These are phyloP conservation scores for Vandiemenella viatica DNA, from an alignment of 2,888 invertebrate genomes.

Conservation along the genomic window DNA sequence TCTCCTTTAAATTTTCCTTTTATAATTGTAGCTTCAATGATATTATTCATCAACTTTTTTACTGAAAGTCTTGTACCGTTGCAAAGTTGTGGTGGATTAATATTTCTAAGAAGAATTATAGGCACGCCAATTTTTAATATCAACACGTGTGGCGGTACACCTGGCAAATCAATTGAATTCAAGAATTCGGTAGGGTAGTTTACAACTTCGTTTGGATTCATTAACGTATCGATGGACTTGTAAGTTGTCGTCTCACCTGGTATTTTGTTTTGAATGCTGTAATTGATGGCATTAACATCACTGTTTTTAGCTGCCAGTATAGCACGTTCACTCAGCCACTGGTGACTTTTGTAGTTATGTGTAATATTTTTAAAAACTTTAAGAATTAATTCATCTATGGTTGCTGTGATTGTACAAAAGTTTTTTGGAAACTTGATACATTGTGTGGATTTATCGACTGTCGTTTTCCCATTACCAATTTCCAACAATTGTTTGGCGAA, in stretches of 20 bases:
- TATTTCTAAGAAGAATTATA: slow-evolving; percentile 22
- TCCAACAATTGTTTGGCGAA: slow-evolving; percentile 7
- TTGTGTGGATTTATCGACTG: slow-evolving; percentile 7
- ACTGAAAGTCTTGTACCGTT: slow-evolving; percentile 18
- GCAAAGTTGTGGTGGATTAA: slow-evolving; percentile 21
- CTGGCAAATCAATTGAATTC: slow-evolving; percentile 20
- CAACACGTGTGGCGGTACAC: slow-evolving; percentile 20
- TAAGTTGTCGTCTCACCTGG: slow-evolving; percentile 2
- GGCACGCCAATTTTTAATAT: slow-evolving; percentile 20
- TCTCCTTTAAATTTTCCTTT: slow-evolving; percentile 18
- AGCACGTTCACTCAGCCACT: slow-evolving; percentile 7
- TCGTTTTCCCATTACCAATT: slow-evolving; percentile 7
- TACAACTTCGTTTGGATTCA: slow-evolving; percentile 8
- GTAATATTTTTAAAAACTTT: slow-evolving; percentile 10
- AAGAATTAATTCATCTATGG: slow-evolving; percentile 9
- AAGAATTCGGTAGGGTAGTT: slow-evolving; percentile 19
- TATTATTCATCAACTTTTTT: slow-evolving; percentile 11
- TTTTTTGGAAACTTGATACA: slow-evolving; percentile 8
- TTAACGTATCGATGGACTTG: slow-evolving; percentile 12
- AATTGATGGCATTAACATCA: slow-evolving; percentile 5
- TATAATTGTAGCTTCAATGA: slow-evolving; percentile 21
- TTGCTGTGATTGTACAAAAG: slow-evolving; percentile 5
- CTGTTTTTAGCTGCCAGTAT: slow-evolving; percentile 7
- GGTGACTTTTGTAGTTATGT: slow-evolving; percentile 4
- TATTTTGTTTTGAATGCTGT: slow-evolving; percentile 7